These are phyloP conservation scores for Ommatoiulus sabulosus DNA, from an alignment of 2,888 invertebrate species.

Conservation along the genomic window DNA sequence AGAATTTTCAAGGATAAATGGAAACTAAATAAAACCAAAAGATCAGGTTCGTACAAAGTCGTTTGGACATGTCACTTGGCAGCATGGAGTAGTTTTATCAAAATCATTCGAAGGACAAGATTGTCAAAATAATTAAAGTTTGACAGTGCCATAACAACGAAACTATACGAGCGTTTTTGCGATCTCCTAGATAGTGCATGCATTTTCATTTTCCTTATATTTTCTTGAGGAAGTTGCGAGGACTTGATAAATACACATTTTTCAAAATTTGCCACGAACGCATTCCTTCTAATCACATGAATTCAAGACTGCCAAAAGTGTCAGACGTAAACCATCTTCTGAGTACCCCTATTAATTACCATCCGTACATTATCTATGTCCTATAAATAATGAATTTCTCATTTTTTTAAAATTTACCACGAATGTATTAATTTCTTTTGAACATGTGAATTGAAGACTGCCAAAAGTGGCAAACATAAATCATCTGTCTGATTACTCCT, in stretches of 20 bases:
- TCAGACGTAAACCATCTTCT: too few species aligned
- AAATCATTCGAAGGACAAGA: not conserved
- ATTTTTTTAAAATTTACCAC: too few species aligned
- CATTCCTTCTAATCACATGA: too few species aligned
- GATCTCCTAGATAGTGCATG: too few species aligned
- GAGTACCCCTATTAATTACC: not conserved
- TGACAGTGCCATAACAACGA: not conserved
- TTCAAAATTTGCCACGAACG: too few species aligned
- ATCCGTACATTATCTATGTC: not conserved
- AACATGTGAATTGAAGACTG: too few species aligned
- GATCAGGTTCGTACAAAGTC: not conserved
- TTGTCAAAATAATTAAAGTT: too few species aligned
- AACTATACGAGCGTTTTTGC: not conserved
- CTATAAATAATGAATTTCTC: not conserved
- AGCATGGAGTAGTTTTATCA: not conserved
- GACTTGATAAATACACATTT: not conserved
- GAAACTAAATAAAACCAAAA: not conserved
- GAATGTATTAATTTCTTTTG: too few species aligned
- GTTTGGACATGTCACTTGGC: constrained; percentile 14
- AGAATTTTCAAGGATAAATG: not conserved
- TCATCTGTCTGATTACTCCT: too few species aligned
- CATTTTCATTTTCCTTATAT: too few species aligned
- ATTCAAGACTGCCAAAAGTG: too few species aligned
- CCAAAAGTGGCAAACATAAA: too few species aligned
- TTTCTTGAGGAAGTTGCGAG: not conserved